A percentile compares a stretch with the other conserved stretches of the same genome.
phyloP scores from a whole-genome alignment of 2,113 vertebrate genomes.

The Microcebus lehilahytsara region DNA sequence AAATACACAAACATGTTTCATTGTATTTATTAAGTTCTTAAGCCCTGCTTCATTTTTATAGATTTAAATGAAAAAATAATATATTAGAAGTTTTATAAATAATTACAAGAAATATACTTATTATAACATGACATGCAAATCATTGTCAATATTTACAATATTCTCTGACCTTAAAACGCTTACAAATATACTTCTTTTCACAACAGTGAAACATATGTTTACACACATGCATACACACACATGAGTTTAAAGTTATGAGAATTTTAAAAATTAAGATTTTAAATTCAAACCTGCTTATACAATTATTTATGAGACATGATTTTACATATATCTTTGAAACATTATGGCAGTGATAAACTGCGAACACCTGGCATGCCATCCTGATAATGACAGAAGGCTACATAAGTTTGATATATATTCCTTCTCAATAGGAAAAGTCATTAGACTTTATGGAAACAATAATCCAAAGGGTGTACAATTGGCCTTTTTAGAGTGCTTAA shows the following conservation, averaged over 20 bases:
- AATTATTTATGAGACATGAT: neutral
- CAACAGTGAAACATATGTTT: neutral
- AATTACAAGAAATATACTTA: neutral
- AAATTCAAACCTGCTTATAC: neutral
- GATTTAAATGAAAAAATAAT: neutral
- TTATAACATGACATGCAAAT: neutral
- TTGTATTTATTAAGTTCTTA: neutral
- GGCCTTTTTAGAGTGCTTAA: neutral
- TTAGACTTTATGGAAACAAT: conserved; percentile 43
- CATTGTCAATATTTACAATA: neutral
- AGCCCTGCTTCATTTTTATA: neutral
- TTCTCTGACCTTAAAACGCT: neutral
- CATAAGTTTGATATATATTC: conserved; percentile 38
- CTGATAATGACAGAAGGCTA: conserved; percentile 10
- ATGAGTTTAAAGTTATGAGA: neutral
- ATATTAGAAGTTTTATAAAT: neutral
- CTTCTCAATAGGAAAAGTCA: conserved; percentile 35
- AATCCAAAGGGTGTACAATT: neutral
- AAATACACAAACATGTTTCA: neutral
- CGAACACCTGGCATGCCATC: conserved; percentile 37
- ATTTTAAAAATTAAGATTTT: neutral
- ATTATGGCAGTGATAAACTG: conserved; percentile 35
- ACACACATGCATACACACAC: neutral
- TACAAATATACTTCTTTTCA: neutral
- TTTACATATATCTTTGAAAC: conserved; percentile 1